Base-by-base conservation (phyloP, 2,888 invertebrate species). In the Serrognathus titanus region DNA sequence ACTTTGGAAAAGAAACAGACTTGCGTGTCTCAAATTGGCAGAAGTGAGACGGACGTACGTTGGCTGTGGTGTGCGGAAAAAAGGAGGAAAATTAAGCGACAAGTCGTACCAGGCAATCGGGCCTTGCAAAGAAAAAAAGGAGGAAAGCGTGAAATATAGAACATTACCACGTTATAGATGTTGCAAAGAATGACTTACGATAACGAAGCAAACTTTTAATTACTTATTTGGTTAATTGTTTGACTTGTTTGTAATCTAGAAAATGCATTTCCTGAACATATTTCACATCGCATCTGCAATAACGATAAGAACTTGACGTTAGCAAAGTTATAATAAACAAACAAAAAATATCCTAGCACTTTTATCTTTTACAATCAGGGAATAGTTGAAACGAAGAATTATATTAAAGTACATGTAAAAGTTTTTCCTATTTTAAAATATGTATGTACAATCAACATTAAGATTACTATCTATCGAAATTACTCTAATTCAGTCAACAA, bases 31-130 rank as follows among this genome's bases (percentile, higher is more conserved):
- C 60, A 69, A 71, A 72, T 70, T 68, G 62, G 61, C 71, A 60
- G 71, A 71, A 74, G 71, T 67, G 71, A 72, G 70, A 69, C 63
- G 66, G 69, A 66, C 68, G 69, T 68, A 70, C 68, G 53, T 50
- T 53, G 58, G 53, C 58, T 55, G 56, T 59, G 55, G 59, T 51
- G 57, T 63, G 69, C 67, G 55, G 67, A 71, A 72, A 71, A 72
- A 73, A 71, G 71, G 68, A 68, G 65, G 69, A 70, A 73, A 71
- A 69, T 67, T 69, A 66, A 71, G 73, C 69, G 73, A 73, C 74
- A 71, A 70, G 69, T 67, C 72, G 75, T 75, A 73, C 75, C 75
- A 75, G 73, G 72, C 72, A 63, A 66, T 68, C 55, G 61, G 48
- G 16, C 48, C 13, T 16, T 11, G 12, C 10, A 37, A 46, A 10